Conservation (phyloP, 2,113 vertebrate genomes). For the Pangasianodon gigas region DNA sequence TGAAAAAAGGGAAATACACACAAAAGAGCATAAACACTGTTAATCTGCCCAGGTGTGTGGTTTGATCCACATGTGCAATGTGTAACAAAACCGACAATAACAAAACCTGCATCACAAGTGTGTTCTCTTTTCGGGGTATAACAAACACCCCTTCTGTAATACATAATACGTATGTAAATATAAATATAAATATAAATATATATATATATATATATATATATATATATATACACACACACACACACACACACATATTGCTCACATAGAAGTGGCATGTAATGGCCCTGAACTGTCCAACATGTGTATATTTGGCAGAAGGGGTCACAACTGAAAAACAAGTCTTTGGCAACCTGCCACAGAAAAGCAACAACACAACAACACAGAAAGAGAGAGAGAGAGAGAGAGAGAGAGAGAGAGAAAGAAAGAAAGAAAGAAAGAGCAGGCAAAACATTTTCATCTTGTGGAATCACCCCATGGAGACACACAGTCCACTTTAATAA, state of each 20-base stretch:
- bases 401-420: not conserved
- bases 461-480: not conserved
- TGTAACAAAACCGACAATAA: not conserved
- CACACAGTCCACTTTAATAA: constrained; percentile 1
- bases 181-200: not conserved
- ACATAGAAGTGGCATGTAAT: not conserved
- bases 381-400: constrained; percentile 6
- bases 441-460: not conserved
- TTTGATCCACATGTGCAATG: not conserved
- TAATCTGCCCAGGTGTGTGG: not conserved
- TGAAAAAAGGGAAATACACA: not conserved
- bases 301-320: not conserved
- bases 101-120: not conserved
- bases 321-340: not conserved
- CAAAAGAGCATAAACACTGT: not conserved
- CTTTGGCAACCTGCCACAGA: not conserved
- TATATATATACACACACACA: not conserved
- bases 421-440: not conserved
- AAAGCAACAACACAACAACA: not conserved
- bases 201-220: not conserved
- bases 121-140: not conserved
- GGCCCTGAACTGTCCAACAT: not conserved
- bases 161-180: not conserved
- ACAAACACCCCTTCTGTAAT: not conserved
- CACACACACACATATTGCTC: no score